These are phyloP conservation scores for Gymnocheta viridis DNA, from an alignment of 2,888 invertebrate genomes.

Conservation along the genomic window DNA sequence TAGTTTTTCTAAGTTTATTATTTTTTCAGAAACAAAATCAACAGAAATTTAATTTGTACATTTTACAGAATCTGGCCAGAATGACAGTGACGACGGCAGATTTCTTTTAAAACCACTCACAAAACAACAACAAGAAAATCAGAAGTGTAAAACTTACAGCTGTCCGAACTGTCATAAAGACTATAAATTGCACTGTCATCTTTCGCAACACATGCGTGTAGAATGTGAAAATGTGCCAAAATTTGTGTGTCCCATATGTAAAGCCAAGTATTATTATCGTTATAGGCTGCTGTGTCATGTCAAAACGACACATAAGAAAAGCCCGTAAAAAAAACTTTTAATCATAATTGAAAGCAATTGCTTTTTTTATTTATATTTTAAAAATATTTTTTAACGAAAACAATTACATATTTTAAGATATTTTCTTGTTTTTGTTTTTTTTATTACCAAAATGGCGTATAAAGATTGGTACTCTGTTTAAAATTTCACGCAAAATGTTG, in stretches of 20 bases:
- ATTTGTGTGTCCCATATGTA: slow-evolving; percentile 81
- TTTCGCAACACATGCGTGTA: slow-evolving; percentile 82
- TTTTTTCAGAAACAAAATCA: too few species aligned
- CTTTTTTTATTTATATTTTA: too few species aligned
- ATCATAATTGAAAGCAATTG: too few species aligned
- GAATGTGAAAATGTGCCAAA: slow-evolving; percentile 82
- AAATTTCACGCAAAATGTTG: too few species aligned
- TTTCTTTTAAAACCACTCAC: slow-evolving; percentile 17
- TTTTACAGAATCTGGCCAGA: slow-evolving; percentile 21
- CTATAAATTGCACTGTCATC: slow-evolving; percentile 79
- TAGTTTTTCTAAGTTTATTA: too few species aligned
- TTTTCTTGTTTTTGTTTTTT: too few species aligned
- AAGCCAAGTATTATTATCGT: slow-evolving; percentile 76
- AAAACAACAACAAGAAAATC: too few species aligned
- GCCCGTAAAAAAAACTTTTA: too few species aligned
- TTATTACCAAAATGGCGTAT: too few species aligned
- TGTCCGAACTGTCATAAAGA: slow-evolving; percentile 65
- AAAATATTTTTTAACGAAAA: too few species aligned
- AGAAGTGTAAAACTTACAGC: background rate
- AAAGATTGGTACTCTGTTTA: too few species aligned
- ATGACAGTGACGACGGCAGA: background rate
- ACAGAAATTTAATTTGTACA: too few species aligned
- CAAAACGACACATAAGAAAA: slow-evolving; percentile 52
- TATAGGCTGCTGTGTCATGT: slow-evolving; percentile 71
- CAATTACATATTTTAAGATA: background rate